Base-by-base conservation (phyloP, 2,113 vertebrate species). In the Pandion haliaetus region DNA sequence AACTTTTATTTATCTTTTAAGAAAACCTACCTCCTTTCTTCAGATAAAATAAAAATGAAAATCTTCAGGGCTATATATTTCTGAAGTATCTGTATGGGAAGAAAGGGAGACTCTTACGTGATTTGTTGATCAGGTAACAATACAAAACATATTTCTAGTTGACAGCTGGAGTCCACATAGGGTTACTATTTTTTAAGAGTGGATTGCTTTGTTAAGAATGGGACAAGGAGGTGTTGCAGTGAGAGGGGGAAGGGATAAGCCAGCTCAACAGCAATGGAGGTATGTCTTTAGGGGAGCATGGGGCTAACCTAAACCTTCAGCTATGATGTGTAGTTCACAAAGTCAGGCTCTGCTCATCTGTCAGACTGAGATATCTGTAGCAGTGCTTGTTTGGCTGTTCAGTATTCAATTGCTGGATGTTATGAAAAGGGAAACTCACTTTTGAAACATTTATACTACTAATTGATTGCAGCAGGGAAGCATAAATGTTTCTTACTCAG, bases 311-410 rank as follows among this genome's bases (percentile, higher is more conserved):
- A 14, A 77, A 23, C 10, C 4, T 38, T 38, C 47, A 16, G 14
- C 34, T 58, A 26, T 8, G 34, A 5, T 0, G 1, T 5, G 4
- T 4, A 7, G 36, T 17, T 90, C 24, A 9, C 14, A 25, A 26
- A 76, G 20, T 13, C 52, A 28, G 38, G 20, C 38, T 73, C 29
- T 67, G 36, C 32, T 71, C 9, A 31, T 26, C 28, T 15, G 1
- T 34, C 36, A 28, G 21, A 10, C 36, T 58, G 14, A 25, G 8
- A 5, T 26, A 9, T 8, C 11, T 72, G 26, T 45, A 28, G 16
- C 17, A 42, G 29, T 16, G 12, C 23, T 82, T 29, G 7, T 38
- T 59, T 82, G 72, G 9, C 20, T 62, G 14, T 29, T 59, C 23
- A 29, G 23, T 55, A 17, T 58, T 74, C 9, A 49, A 8, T 50